phyloP scores from a whole-genome alignment of 1,140 invertebrate genomes.

The Drosophila dunni region DNA sequence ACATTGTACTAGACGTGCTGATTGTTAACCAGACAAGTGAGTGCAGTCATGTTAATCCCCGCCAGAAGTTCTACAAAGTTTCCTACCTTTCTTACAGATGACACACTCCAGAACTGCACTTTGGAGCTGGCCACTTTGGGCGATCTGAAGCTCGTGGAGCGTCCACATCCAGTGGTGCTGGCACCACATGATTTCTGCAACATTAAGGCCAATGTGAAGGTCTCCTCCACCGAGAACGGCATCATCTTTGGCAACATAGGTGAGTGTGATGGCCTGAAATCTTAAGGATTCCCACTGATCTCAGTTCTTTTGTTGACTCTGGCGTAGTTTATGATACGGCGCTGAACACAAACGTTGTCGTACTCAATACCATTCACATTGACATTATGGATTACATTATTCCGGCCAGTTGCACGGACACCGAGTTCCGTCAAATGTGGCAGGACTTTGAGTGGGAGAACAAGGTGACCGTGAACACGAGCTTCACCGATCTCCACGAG shows the following conservation, averaged over 20 bases:
- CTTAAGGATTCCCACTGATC: not conserved
- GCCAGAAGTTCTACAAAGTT: not conserved
- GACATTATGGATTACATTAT: conserved; percentile 99
- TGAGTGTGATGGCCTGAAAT: conserved; percentile 74
- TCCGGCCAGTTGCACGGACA: conserved; percentile 97
- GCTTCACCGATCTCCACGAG: conserved; percentile 95
- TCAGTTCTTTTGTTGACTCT: not conserved
- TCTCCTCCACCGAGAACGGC: conserved; percentile 98
- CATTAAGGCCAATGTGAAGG: conserved; percentile 98
- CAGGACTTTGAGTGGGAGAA: conserved; percentile 99
- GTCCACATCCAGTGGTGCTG: conserved; percentile 97
- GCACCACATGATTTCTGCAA: conserved; percentile 98
- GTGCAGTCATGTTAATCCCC: conserved; percentile 8
- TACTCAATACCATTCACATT: conserved; percentile 99
- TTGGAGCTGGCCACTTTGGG: conserved; percentile 98
- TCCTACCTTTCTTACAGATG: conserved; percentile 84
- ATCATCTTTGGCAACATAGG: conserved; percentile 99
- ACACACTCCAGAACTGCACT: conserved; percentile 99
- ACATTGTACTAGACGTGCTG: conserved; percentile 98
- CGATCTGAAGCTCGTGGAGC: conserved; percentile 98
- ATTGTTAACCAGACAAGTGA: conserved; percentile 98
- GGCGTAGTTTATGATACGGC: conserved; percentile 95
- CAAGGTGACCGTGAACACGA: conserved; percentile 99
- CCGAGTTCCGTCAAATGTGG: conserved; percentile 99
- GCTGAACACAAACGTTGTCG: conserved; percentile 97